Base-by-base conservation (phyloP, 2,797 vertebrate species). In the Cheirogaleus major region DNA sequence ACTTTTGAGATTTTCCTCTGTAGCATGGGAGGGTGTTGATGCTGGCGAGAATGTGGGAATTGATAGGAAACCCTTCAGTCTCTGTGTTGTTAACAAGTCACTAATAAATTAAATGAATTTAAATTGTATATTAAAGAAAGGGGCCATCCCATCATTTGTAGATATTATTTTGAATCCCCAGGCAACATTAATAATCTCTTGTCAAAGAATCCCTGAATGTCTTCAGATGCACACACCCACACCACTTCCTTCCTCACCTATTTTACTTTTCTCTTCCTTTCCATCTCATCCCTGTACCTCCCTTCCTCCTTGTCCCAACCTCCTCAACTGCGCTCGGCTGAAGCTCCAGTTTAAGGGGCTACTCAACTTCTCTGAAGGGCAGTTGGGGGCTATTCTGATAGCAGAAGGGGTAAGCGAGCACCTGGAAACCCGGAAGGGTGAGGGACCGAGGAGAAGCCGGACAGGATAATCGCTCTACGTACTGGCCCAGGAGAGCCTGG, bases 401-500 rank as follows among this genome's bases (percentile, higher is more conserved):
- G n/a, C 25, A 18, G 45, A 63, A 59, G 50, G 12, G 63, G 32
- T 90, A 32, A 57, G 1, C 13, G 41, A 76, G 61, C 67, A 17
- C 3, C 9, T n/a, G 43, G 81, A n/a, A 35, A 52, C 0, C 0
- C 30, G 3, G 12, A 48, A 8, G 7, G 69, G 25, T 3, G 15
- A 75, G 79, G 15, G 18, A 41, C 20, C 5, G 11, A 22, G 25
- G 30, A 73, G 43, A 75, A 7, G 35, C 38, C 32, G n/a, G 59
- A 13, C 14, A n/a, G 65, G 67, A 22, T 0, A 3, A 43, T n/a
- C 27, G 41, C 13, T 73, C 57, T 4, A 35, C 10, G 1, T 75
- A 2, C 48, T 50, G 73, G 17, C 41, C 12, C 75, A 32, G 50
- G 80, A 79, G 25, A 85, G 23, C 35, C 85, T 13, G 43, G 32